Base-by-base conservation (phyloP, 2,113 vertebrate species). In the Barbus barbus region DNA sequence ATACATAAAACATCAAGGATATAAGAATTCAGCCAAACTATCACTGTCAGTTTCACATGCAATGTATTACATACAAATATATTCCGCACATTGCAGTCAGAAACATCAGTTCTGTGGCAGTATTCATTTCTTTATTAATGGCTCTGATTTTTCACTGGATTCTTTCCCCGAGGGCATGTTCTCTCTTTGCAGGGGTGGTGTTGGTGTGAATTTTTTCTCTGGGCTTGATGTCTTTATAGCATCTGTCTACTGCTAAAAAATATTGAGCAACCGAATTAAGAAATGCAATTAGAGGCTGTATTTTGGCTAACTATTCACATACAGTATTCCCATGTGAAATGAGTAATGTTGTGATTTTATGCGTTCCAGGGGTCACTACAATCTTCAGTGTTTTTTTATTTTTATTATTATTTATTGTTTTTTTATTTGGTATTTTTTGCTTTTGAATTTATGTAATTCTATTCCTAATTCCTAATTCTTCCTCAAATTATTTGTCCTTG, bases 61-160 rank as follows among this genome's bases (percentile, higher is more conserved):
- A 18, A 51, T 20, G 48, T 51, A 22, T 22, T 22, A 7, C 22
- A 58, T 18, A 53, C 53, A 38, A 60, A 78, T 78, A 36, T 24
- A 61, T 41, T 36, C 6, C 7, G 41, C 53, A 26, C 22, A 78
- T 44, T 44, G 31, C 56, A 41, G n/a, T 78, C 33, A 61, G 60
- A 60, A 41, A 38, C 22, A 26, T 61, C 13, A 18, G 14, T 78
- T 78, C 7, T 78, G 2, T 77, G 56, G 33, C 33, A 78, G 6
- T 41, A n/a, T 60, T 61, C 8, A 18, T 5, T 78, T 61, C 76
- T 41, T 78, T 38, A 61, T 78, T 78, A 78, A 61, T 61, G 13
- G 53, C 38, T 24, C n/a, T 41, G 76, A 61, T 78, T 78, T 78
- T 61, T 78, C 22, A 41, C 75, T 60, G 22, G 53, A 22, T 60